Conservation (phyloP, 2,113 vertebrate genomes). For the Salvator merianae region DNA sequence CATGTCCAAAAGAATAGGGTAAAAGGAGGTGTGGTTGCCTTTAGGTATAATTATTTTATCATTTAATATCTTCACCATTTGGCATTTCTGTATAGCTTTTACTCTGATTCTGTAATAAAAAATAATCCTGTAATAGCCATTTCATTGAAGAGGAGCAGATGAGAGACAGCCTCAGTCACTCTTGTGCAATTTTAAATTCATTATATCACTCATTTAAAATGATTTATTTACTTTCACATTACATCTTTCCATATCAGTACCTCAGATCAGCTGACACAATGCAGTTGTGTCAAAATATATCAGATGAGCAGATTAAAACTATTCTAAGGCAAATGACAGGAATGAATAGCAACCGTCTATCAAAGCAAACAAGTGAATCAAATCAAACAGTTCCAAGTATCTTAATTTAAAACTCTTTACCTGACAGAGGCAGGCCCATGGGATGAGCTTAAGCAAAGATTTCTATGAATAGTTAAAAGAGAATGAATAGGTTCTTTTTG, state of each 20-base stretch:
- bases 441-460: not conserved
- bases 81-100: not conserved
- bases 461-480: not conserved
- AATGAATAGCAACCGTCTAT: not conserved
- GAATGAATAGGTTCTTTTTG: not conserved
- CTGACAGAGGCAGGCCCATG: not conserved
- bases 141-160: not conserved
- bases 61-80: not conserved
- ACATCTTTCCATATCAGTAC: not conserved
- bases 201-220: not conserved
- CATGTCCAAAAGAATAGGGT: no score
- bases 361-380: not conserved
- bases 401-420: not conserved
- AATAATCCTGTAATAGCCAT: not conserved
- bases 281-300: not conserved
- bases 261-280: not conserved
- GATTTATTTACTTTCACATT: not conserved
- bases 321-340: not conserved
- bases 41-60: not conserved
- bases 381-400: not conserved
- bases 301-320: not conserved
- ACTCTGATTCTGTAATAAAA: not conserved
- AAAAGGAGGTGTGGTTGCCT: no score
- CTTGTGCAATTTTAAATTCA: not conserved
- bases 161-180: not conserved